Percentiles rank a stretch among this genome's conserved stretches.
phyloP scores from a whole-genome alignment of 2,113 vertebrate genomes.

The Ciconia boyciana region DNA sequence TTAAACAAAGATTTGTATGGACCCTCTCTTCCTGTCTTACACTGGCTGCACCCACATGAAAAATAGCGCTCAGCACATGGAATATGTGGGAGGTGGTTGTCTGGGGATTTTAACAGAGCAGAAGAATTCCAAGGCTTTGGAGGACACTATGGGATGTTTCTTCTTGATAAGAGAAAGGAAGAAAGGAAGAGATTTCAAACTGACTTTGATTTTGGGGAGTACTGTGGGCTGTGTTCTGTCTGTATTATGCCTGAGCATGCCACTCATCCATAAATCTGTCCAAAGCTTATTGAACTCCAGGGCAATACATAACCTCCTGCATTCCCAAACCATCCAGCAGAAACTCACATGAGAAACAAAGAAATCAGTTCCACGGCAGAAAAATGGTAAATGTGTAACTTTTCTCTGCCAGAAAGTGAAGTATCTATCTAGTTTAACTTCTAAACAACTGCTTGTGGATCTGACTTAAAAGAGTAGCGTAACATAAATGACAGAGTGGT shows the following conservation, averaged over 20 bases:
- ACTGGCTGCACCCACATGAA: neutral
- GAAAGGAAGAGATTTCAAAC: constrained; percentile 56
- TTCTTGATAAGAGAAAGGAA: constrained; percentile 50
- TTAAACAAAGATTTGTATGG: neutral
- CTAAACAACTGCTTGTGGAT: neutral
- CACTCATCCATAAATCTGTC: constrained; percentile 59
- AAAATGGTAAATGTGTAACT: neutral
- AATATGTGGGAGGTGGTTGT: neutral
- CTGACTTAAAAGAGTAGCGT: neutral
- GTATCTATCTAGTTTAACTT: neutral
- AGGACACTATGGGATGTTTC: constrained; percentile 12
- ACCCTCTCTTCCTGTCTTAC: neutral
- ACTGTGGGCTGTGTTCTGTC: constrained; percentile 6
- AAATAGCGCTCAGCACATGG: neutral
- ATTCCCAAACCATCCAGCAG: constrained; percentile 25
- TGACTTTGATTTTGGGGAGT: constrained; percentile 49
- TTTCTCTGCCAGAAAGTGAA: neutral
- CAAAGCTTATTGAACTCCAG: constrained; percentile 40
- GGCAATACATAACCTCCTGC: constrained; percentile 35
- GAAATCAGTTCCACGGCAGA: neutral
- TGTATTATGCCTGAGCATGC: constrained; percentile 46
- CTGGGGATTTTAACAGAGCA: constrained; percentile 50
- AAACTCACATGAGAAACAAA: neutral
- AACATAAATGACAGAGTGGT: neutral
- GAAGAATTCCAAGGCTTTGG: constrained; percentile 50